Base-by-base conservation (phyloP, 2,797 vertebrate species). In the Falco peregrinus region DNA sequence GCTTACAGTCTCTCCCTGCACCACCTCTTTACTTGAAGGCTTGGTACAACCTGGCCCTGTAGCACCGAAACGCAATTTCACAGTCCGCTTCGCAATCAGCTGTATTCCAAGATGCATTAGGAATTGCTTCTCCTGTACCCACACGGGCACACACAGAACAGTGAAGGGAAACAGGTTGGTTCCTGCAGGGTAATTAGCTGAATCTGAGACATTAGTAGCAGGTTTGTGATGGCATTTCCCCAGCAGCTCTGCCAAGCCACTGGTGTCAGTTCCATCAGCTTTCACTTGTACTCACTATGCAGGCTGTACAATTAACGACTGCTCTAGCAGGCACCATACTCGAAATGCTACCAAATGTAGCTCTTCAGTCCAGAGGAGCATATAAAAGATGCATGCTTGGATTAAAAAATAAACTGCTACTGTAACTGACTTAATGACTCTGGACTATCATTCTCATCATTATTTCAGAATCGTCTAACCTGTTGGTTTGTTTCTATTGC, bases 401-500 rank as follows among this genome's bases (percentile, higher is more conserved):
- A 77, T 67, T 87, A 11, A 90, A 79, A 95, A 90, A 89, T 64
- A 90, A 89, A 80, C 29, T 45, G 48, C 80, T 73, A n/a, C 47
- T n/a, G 63, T 87, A 95, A 95, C 47, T 21, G 77, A 78, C 67
- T 87, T 84, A 60, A 95, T 93, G 67, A 84, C 56, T 89, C 79
- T 19, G 39, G 59, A n/a, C 35, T 65, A 54, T 76, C 16, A 29
- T 57, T 91, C 48, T 35, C 17, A 3, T 10, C 68, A 61, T 56
- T 90, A 79, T 84, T 95, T 91, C 60, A 87, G 67, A 43, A 91
- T 67, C 39, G 43, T 60, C 54, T n/a, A 67, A 86, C 50, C 63
- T 77, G 51, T 28, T 84, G 17, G 9, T 56, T 94, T 73, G 16
- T 48, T 92, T 81, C 73, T 67, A 33, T 10, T 67, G 39, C 39